These are phyloP conservation scores for Teleogryllus occipitalis DNA, from an alignment of 1,140 invertebrate species.

Conservation along the genomic window DNA sequence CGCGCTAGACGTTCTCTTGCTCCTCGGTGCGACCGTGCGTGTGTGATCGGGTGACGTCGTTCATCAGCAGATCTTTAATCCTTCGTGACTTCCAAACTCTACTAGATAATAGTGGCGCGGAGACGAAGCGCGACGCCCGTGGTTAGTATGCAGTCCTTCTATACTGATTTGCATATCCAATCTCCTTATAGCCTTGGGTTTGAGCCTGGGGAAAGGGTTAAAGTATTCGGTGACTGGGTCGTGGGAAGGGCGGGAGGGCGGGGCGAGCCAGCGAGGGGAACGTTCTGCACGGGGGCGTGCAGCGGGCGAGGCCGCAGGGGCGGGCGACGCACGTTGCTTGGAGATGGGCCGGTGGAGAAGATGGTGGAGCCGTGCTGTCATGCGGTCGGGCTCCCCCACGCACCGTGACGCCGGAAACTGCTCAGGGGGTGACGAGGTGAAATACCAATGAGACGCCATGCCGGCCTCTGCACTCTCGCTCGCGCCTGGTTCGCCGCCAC, in stretches of 20 bases:
- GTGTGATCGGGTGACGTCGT: neutral
- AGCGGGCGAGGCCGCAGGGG: neutral
- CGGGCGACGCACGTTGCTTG: neutral
- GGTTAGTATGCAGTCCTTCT: neutral
- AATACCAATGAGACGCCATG: neutral
- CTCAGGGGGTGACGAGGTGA: neutral
- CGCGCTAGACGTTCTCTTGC: neutral
- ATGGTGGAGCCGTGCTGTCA: neutral
- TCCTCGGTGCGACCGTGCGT: neutral
- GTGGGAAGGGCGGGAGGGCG: neutral
- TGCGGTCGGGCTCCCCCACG: neutral
- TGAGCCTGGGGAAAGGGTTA: neutral
- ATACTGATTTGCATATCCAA: slow-evolving; percentile 1
- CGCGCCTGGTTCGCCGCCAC: too few relatives aligned
- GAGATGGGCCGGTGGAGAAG: neutral
- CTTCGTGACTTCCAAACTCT: neutral
- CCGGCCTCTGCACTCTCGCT: too few relatives aligned
- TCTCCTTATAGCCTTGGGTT: neutral
- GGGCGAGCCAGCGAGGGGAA: neutral
- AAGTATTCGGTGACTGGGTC: neutral
- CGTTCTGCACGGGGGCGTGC: too few relatives aligned
- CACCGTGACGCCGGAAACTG: neutral
- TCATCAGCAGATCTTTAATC: neutral
- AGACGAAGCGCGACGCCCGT: neutral
- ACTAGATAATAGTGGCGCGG: neutral